Base-by-base conservation (phyloP, 1,140 invertebrate genomes). In the Philotrypesis tridentata region DNA sequence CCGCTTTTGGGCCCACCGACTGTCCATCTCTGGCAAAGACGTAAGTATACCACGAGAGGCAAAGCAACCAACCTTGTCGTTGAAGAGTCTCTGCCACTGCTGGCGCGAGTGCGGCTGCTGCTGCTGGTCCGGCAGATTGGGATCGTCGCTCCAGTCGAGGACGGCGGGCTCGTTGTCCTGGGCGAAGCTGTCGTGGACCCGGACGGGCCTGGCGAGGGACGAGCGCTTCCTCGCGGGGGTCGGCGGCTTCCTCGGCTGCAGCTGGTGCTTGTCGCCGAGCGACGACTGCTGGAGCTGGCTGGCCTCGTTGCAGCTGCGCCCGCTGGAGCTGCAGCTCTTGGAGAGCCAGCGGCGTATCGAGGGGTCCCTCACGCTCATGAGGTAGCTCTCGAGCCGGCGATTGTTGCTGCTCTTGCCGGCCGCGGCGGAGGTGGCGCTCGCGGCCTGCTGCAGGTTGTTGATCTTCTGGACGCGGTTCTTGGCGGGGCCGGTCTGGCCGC, bases 141-240 rank as follows among this genome's bases (percentile, higher is more conserved):
- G 31, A 33, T 55, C 21, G 29, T 85, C 29, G 48, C 78, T 65
- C 84, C 84, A 80, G 77, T 79, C 61, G 4, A 80, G 37, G 9
- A 80, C 55, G 60, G 87, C 84, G 23, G 85, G 78, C 11, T 85
- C 83, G 27, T 85, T 88, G 0, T 85, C 84, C 17, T 90, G 88
- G 0, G 85, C 60, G 60, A 88, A 91, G 6, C 88, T 89, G 55
- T 91, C 90, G 77, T 90, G 87, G 2, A 92, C 87, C 2, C 89
- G 85, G 2, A 92, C 89, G 0, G 91, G 91, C 31, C 91, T 83
- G 0, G 90, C 90, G 11, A 91, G 65, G 0, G 90, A 90, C 0
- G 91, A 92, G 4, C 89, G 86, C 63, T 91, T 90, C 27, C 86
- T 87, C 8, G 84, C 87, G 3, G 89, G 87, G 4, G 89, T 89